Base-by-base conservation (phyloP, 37 sponge, comb jelly and placozoan species). In the Mnemiopsis leidyi region DNA sequence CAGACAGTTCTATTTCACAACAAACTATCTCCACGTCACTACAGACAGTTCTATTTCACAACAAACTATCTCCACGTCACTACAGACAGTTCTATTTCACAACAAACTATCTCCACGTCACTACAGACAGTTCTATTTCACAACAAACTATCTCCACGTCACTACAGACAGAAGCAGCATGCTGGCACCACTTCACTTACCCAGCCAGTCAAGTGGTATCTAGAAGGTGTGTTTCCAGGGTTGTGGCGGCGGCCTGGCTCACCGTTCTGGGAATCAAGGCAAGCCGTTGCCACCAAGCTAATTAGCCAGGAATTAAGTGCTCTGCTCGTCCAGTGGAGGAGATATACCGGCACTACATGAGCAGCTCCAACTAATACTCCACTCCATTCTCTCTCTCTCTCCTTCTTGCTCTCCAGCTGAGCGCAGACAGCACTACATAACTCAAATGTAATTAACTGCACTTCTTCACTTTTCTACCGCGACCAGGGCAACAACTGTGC, bases 341-440 rank as follows among this genome's bases (percentile, higher is more conserved):
- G 61, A 48, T 48, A 48, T 48, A 48, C 5, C 13, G 13, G 13
- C 61, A 48, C 61, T 48, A 48, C 61, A 48, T 48, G 61, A 48
- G 9, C 61, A 18, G 61, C 61, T 48, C n/a, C n/a, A n/a, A 48
- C 61, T 48, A 48, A 48, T 48, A 48, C 61, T 48, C 61, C 5
- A 48, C 61, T 48, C 61, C 61, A 48, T 48, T 48, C 75, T 71
- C 75, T 71, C 75, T 71, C 21, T 71, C n/a, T 67, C 68, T 67
- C 68, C 20, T 20, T 67, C 68, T 67, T 20, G 13, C 68, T 67
- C 68, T 67, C 68, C 20, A 13, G 13, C 9, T 48, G 61, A 48
- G 61, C 61, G 61, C 61, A 48, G 61, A 48, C 61, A 48, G 61
- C 61, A 48, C 61, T 48, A 48, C 61, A 48, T 48, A 48, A 48